Base-by-base conservation (phyloP, 2,113 vertebrate genomes). In the Hyaena hyaena region DNA sequence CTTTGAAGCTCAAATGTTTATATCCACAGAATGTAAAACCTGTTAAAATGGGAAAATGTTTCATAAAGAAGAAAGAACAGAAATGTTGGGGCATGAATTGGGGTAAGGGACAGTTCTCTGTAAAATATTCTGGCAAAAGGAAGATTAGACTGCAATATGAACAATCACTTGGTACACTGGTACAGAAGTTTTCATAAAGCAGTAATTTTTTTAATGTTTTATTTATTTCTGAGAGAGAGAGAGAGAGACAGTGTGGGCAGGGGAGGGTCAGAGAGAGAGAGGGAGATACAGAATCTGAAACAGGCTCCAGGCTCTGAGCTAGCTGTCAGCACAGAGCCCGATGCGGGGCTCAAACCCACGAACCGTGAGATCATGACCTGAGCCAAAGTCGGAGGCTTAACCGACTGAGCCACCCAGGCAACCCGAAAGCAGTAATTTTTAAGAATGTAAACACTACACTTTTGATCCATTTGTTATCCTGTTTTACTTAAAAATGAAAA, bases 381-480 rank as follows among this genome's bases (percentile, higher is more conserved):
- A 39, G 39, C 39, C 39, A 39, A 39, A 39, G 39, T 39, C 39
- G 4, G 39, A 39, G 39, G 39, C 39, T 39, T 39, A 39, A 39
- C 39, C 39, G 39, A 39, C 39, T 39, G 39, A 39, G 39, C 39
- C 39, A 39, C 39, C 39, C 39, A 39, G 39, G 39, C 39, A 39
- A 39, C 4, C 39, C 2, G 4, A 88, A 90, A 85, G 93, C 43
- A 61, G 71, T 81, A 39, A 81, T 66, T 58, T 96, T 90, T 95
- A 33, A 94, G 76, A 77, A 90, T 92, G 84, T 94, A 93, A 97
- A 95, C 65, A 90, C 10, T 55, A 86, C 66, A 31, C 53, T 87
- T 96, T 85, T 63, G 80, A 90, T 71, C 84, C 88, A 93, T 66
- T 95, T 97, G 65, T 71, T 91, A 88, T 12, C 28, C 77, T 90